Percentiles rank a stretch among this genome's conserved stretches.
Evolutionary conservation across 2,113 vertebrate genomes (phyloP).

Genomic region (Callionymus lyra): DNA sequence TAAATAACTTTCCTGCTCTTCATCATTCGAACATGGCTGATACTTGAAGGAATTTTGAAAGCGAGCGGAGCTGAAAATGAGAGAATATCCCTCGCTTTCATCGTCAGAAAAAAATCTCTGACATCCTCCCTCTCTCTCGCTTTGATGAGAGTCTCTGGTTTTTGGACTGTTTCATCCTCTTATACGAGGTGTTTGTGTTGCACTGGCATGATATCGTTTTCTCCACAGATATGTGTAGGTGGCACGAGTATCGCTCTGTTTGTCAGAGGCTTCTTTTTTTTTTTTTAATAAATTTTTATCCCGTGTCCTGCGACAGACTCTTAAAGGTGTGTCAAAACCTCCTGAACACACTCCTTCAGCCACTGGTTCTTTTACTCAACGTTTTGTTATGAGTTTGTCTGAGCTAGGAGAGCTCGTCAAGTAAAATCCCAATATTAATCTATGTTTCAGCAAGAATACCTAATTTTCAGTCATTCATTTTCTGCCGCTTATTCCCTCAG

Average conservation of each 20-base stretch:
- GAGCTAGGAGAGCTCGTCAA: too few species aligned
- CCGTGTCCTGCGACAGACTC: conserved; percentile 9
- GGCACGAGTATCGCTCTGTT: conserved; percentile 19
- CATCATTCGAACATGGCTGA: conserved; percentile 35
- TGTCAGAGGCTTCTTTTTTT: conserved; percentile 8
- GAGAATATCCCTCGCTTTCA: conserved; percentile 66
- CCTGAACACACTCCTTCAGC: conserved; percentile 22
- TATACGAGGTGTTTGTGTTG: conserved; percentile 48
- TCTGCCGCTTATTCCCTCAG: too few species aligned
- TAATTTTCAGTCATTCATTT: too few species aligned
- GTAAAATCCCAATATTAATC: too few species aligned
- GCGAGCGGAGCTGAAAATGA: conserved; percentile 48
- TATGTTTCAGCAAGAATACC: too few species aligned
- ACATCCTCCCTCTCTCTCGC: conserved; percentile 49
- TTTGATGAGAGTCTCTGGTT: conserved; percentile 60
- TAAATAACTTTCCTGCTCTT: conserved; percentile 49
- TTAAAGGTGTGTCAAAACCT: conserved; percentile 13
- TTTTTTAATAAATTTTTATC: conserved; percentile 11
- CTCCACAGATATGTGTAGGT: conserved; percentile 36
- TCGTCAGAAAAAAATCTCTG: conserved; percentile 61
- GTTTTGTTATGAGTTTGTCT: too few species aligned
- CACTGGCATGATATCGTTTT: conserved; percentile 19
- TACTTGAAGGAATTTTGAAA: conserved; percentile 56
- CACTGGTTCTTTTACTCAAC: too few species aligned
- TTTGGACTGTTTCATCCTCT: conserved; percentile 61